Evolutionary conservation across 1,140 invertebrate genomes (phyloP).

Genomic region (Dendroctonus valens): DNA sequence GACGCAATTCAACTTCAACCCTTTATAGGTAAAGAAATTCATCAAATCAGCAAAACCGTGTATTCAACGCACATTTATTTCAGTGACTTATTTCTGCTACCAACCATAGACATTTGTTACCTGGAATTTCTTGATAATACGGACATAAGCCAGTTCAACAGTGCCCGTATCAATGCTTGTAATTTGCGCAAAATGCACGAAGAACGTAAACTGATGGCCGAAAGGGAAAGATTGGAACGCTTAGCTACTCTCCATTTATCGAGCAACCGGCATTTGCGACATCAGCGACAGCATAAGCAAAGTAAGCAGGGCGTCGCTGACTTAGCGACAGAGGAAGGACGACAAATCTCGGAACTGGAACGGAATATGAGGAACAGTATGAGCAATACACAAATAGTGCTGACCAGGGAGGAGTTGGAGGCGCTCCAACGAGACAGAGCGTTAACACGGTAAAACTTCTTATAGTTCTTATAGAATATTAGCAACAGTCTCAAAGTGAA

Average conservation of each 20-base stretch:
- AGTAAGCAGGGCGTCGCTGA: conserved; percentile 21
- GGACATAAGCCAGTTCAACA: conserved; percentile 10
- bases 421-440: conserved; percentile 1
- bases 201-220: conserved; percentile 30
- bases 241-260: conserved; percentile 31
- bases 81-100: conserved; percentile 43
- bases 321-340: not conserved
- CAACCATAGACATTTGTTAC: conserved; percentile 46
- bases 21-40: conserved; percentile 30
- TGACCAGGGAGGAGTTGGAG: conserved; percentile 28
- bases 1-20: conserved; percentile 45
- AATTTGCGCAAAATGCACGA: conserved; percentile 42
- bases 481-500: too few relatives aligned
- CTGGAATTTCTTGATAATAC: conserved; percentile 42
- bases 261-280: conserved; percentile 38
- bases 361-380: conserved; percentile 15
- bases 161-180: conserved; percentile 38
- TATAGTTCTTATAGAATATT: conserved; percentile 7
- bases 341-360: conserved; percentile 21
- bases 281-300: conserved; percentile 40
- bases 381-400: conserved; percentile 20
- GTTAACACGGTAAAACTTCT: conserved; percentile 2
- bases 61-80: conserved; percentile 11
- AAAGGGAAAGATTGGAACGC: conserved; percentile 38
- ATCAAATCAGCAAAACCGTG: not conserved